phyloP scores from a whole-genome alignment of 2,888 invertebrate species.

The Hartigia nigra region DNA sequence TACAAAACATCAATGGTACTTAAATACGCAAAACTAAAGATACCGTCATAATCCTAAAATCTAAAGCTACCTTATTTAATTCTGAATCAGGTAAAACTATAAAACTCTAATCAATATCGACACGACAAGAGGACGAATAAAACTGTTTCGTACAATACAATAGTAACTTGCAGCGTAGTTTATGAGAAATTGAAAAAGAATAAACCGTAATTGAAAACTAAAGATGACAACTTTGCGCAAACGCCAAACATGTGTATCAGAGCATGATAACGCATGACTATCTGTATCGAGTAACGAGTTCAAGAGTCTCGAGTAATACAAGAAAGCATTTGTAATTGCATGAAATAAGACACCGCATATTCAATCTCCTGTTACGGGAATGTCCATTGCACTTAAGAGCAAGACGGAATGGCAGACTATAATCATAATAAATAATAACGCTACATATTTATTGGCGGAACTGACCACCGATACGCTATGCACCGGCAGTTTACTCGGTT shows the following conservation, averaged over 20 bases:
- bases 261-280: neutral
- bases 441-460: neutral
- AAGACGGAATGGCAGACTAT: neutral
- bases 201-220: neutral
- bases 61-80: neutral
- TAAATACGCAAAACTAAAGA: neutral
- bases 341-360: neutral
- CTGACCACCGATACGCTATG: neutral
- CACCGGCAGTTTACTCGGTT: neutral
- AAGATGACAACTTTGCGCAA: neutral
- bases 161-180: neutral
- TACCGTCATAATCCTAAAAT: neutral
- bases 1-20: neutral
- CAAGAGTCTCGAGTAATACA: neutral
- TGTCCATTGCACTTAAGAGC: neutral
- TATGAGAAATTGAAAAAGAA: neutral
- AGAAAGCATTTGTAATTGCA: neutral
- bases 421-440: neutral
- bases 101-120: neutral
- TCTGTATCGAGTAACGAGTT: neutral
- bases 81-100: neutral
- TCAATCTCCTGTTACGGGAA: neutral
- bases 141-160: neutral
- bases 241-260: neutral
- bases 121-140: neutral